Evolutionary conservation across 2,888 invertebrate genomes (phyloP).

Genomic region (Athrips mouffetella): DNA sequence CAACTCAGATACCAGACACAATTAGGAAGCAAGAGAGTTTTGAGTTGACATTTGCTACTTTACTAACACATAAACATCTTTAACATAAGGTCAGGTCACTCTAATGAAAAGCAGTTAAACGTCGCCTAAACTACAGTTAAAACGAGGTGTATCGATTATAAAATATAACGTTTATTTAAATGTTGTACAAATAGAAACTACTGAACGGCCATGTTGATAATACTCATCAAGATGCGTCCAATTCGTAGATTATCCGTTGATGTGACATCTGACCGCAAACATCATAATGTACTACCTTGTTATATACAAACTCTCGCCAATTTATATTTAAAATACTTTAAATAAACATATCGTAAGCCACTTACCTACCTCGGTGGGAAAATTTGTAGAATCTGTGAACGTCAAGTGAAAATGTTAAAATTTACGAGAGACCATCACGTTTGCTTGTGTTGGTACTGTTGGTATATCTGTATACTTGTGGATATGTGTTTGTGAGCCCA

Average conservation of each 20-base stretch:
- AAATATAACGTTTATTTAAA: background rate
- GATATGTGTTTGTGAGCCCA: too few species aligned
- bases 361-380: background rate
- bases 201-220: background rate
- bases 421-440: too few species aligned
- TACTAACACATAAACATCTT: background rate
- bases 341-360: background rate
- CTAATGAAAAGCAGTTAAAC: background rate
- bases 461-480: too few species aligned
- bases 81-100: background rate
- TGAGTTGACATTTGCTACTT: too few species aligned
- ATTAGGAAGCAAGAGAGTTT: too few species aligned
- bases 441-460: too few species aligned
- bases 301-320: constrained; percentile 12
- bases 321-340: constrained; percentile 16
- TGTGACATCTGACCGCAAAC: constrained; percentile 10
- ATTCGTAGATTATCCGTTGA: background rate
- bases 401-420: too few species aligned
- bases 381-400: background rate
- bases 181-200: constrained; percentile 4
- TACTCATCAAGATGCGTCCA: background rate
- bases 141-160: background rate
- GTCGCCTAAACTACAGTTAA: background rate
- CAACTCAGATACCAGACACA: too few species aligned
- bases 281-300: background rate